Evolutionary conservation across 53 echinoderm and acorn worm genomes (phyloP), one percentile per base, ranked within the genome.

Genomic region (Patiria pectinifera): DNA sequence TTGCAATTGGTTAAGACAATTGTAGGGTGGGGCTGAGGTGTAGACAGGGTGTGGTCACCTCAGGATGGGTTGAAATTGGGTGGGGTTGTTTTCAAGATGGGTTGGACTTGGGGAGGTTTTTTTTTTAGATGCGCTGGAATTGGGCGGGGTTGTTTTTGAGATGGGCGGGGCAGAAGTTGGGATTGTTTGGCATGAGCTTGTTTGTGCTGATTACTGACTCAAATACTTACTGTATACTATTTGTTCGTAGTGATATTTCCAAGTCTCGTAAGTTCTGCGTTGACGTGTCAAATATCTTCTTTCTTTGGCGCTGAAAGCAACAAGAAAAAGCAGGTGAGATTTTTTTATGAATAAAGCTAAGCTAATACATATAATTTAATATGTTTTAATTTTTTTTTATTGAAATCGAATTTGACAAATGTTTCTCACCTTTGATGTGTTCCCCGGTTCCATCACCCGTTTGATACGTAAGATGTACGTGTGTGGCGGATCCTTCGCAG

Each of bases 191-290:
- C 11, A 35, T 35, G 16, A 60, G 78, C 48, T 18, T 76, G 89
- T 79, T 22, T 3, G 22, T 14, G 21, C 10, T 21, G 1, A 62
- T 4, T 6, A 19, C 3, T 4, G 24, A 22, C 2, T 16, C 72
- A 3, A 24, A 19, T 15, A 96, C 98, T 97, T 93, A 99, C 99
- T 99, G 99, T 69, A 99, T 99, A 78, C 97, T 97, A 48, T 99
- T 99, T 26, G 99, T 99, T 86, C 99, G 89, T 45, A 99, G 87
- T 76, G 99, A 99, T 11, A 99, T 99, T 85, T 99, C 99, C 71
- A 99, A 93, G 78, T 99, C 99, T 84, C 99, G 83, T 47, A 99
- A 91, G 78, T 97, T 99, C 93, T 99, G 97, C 77, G 99, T 99
- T 78, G 99, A 96, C 1, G 96, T 93, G 63, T 99, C 99, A 77